Base-by-base conservation (phyloP, 2,888 invertebrate genomes). In the Pemphredon lugubris region DNA sequence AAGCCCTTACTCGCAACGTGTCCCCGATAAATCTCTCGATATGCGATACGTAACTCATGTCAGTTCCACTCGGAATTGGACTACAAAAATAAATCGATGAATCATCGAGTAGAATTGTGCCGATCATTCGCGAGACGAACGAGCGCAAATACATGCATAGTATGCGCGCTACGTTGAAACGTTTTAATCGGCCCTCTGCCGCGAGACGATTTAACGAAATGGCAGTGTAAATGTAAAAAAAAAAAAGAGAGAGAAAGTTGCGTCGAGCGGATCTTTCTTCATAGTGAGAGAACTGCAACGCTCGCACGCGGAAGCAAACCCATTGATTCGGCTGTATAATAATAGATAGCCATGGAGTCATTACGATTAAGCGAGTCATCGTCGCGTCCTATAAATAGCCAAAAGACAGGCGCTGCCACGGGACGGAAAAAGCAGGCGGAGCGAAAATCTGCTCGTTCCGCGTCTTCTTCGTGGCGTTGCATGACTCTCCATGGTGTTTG, bases 331-430 rank as follows among this genome's bases (percentile, higher is more conserved):
- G 40, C 26, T 20, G 67, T 37, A 61, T 70, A 70, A 70, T 70
- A 58, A 69, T 69, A 65, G 69, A 53, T 67, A 67, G 14, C 11
- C 40, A 2, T 67, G 11, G 59, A 59, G 42, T 60, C 70, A 55
- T 64, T 60, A 70, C 59, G 73, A 73, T 73, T 70, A 70, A 72
- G 64, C 65, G 61, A 75, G 75, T 75, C 75, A 75, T 70, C 74
- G 70, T 54, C 54, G 71, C 60, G 66, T 72, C 77, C 82, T 83
- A 82, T 80, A 83, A 82, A 81, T 77, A 83, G 59, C 57, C 65
- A 59, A 20, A 21, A 44, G 3, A 21, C 20, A 51, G 32, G 18
- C 48, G 50, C 18, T 48, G 58, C 16, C 30, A 48, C 34, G 58
- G 40, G 34, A 3, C 30, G 42, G 23, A 21, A 42, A 44, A 51